These are phyloP conservation scores for Zaprionus ghesquierei DNA, from an alignment of 1,140 invertebrate species.

Conservation along the genomic window DNA sequence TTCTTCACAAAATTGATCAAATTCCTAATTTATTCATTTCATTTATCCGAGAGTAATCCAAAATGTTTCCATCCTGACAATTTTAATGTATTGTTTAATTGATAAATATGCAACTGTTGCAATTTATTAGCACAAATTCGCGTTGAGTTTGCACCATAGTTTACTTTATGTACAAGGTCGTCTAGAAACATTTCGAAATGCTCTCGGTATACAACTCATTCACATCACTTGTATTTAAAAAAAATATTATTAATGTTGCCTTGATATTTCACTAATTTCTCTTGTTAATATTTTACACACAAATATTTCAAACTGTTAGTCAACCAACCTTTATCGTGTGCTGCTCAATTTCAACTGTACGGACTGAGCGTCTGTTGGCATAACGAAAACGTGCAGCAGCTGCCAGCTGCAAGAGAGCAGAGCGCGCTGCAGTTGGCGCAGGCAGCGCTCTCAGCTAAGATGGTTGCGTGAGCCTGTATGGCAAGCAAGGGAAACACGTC, in stretches of 20 bases:
- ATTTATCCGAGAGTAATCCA: neutral
- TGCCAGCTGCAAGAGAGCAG: slow-evolving; percentile 16
- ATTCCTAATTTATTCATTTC: neutral
- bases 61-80: too few relatives aligned
- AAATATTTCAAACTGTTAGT: slow-evolving; percentile 7
- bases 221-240: neutral
- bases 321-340: slow-evolving; percentile 65
- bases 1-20: neutral
- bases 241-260: neutral
- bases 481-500: neutral
- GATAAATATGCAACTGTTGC: too few relatives aligned
- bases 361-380: slow-evolving; percentile 23
- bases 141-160: too few relatives aligned
- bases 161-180: neutral
- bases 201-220: neutral
- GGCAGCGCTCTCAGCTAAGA: slow-evolving; percentile 16
- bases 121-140: too few relatives aligned
- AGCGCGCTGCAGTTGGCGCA: slow-evolving; percentile 13
- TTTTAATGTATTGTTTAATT: too few relatives aligned
- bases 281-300: slow-evolving; percentile 18
- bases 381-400: slow-evolving; percentile 51
- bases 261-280: neutral
- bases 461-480: neutral
- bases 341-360: slow-evolving; percentile 73
- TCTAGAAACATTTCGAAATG: neutral